Evolutionary conservation across 2,888 invertebrate species (phyloP), one percentile per base, ranked within the genome.

Genomic region (Tromatobia lineatoria): DNA sequence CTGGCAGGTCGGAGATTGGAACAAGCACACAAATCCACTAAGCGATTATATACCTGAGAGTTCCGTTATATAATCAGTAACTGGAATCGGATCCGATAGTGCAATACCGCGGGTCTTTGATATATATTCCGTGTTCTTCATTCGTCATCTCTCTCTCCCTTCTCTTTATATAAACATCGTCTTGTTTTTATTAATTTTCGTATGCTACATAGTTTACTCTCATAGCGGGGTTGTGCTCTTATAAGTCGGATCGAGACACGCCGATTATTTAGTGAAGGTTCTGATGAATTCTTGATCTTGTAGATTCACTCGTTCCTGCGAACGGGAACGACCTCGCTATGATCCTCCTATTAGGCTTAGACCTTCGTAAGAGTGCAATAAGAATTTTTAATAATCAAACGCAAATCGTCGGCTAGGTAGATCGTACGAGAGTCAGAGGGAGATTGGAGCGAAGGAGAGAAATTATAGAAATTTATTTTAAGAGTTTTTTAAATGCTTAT

Each of bases 11-110:
- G 93, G 83, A 84, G 74, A 75, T 80, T 81, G 47, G 59, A 77
- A 73, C 69, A 61, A 91, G 92, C 93, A 90, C 92, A 92, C 91
- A 91, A 38, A 90, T 88, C 92, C 79, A 82, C 88, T 90, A 75
- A 76, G 74, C 83, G 80, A 80, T 76, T 71, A 64, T 75, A 69
- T 71, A 71, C 76, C 73, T 18, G 73, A 59, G 73, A 73, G 73
- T 59, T 59, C 70, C 77, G 80, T 83, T 75, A 80, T 80, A 83
- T 80, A 66, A 75, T 80, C 80, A 64, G 52, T 76, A 42, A 80
- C 66, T 70, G 83, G 61, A 77, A 29, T 34, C n/a, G 61, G 61
- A 61, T 78, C 67, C 81, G 67, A 71, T 74, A 81, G 84, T 84
- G 84, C 84, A 84, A 84, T 84, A 84, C 59, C 50, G 70, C 84